Conservation (phyloP, 2,888 invertebrate genomes). For the Polia nebulosa region DNA sequence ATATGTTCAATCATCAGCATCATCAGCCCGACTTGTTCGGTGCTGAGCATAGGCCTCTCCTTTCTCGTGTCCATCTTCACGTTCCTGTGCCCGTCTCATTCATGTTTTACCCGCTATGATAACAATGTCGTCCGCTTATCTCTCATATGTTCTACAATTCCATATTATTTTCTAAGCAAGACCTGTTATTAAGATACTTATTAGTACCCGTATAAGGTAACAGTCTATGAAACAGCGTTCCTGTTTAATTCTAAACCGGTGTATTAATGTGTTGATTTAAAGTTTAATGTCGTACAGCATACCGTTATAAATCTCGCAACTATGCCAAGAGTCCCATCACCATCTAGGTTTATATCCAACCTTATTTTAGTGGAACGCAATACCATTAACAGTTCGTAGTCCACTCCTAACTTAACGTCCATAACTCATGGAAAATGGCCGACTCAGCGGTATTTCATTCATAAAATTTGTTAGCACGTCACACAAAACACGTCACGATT, state of each 20-base stretch:
- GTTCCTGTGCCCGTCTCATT: too few species aligned
- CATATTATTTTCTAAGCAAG: background rate
- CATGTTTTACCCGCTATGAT: too few species aligned
- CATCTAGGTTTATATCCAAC: constrained; percentile 42
- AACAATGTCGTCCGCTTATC: too few species aligned
- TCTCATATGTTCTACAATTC: too few species aligned
- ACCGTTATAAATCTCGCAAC: constrained; percentile 45
- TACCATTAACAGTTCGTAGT: constrained; percentile 35
- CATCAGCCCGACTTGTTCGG: too few species aligned
- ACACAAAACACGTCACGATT: constrained; percentile 73
- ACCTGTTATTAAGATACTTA: constrained; percentile 2
- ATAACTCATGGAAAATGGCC: constrained; percentile 49
- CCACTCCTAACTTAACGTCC: constrained; percentile 23
- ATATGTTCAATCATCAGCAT: too few species aligned
- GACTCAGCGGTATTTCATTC: constrained; percentile 71
- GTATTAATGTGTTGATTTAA: constrained; percentile 37
- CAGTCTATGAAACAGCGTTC: background rate
- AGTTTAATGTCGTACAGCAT: constrained; percentile 35
- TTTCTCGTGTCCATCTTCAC: too few species aligned
- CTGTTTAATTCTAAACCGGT: constrained; percentile 10
- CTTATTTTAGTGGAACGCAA: constrained; percentile 33
- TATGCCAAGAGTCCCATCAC: constrained; percentile 44
- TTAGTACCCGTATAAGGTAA: constrained; percentile 3
- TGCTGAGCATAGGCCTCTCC: too few species aligned
- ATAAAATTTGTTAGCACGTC: constrained; percentile 76